Evolutionary conservation across 2,888 invertebrate genomes (phyloP).

Genomic region (Sminthurides aquaticus): DNA sequence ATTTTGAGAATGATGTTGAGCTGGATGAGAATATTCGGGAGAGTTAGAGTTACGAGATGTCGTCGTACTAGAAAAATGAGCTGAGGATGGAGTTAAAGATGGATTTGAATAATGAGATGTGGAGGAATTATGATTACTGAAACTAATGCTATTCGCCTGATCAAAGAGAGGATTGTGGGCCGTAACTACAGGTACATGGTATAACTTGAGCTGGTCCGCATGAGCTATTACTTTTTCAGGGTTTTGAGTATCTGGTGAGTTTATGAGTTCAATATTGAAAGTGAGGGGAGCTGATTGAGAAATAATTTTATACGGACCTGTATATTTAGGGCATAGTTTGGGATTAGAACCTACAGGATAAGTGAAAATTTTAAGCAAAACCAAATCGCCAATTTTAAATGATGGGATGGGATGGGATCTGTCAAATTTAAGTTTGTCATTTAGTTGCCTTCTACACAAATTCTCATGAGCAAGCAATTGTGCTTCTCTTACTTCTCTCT

Average conservation of each 20-base stretch:
- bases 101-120: not conserved
- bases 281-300: not conserved
- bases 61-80: not conserved
- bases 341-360: not conserved
- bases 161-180: not conserved
- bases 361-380: not conserved
- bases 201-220: not conserved
- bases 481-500: not conserved
- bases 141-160: not conserved
- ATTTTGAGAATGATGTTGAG: no score
- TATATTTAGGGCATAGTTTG: not conserved
- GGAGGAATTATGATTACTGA: not conserved
- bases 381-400: not conserved
- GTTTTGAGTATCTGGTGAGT: not conserved
- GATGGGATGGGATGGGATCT: not conserved
- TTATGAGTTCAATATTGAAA: not conserved
- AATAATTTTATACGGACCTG: not conserved
- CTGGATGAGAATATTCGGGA: no score
- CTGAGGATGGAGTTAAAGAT: not conserved
- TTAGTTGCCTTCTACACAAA: not conserved
- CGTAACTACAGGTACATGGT: not conserved
- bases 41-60: not conserved
- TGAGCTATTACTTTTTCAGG: not conserved
- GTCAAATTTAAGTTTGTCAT: slow-evolving; percentile 1
- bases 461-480: not conserved